Base-by-base conservation (phyloP, 2,888 invertebrate genomes). In the Himalopsyche tibetana region DNA sequence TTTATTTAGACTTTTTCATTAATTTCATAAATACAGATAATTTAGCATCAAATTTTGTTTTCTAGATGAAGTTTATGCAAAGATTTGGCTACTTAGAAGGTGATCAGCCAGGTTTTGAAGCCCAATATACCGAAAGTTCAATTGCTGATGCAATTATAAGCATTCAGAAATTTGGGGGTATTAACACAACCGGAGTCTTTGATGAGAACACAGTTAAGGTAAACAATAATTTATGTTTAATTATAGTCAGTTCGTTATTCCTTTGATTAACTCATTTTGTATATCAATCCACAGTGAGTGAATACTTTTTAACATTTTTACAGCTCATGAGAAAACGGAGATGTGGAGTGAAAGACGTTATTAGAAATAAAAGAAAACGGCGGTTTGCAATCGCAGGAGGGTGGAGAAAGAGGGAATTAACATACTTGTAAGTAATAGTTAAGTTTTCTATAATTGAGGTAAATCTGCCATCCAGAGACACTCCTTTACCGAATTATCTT, bases 331-430 rank as follows among this genome's bases (percentile, higher is more conserved):
- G 91, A 81, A 93, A 93, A 82, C 95, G 94, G 79, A 93, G 96
- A 38, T 96, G 96, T 90, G 97, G 97, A 5, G 94, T 96, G 2
- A 94, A 95, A 80, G 97, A 96, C 89, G 93, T 96, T 11, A 90
- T 93, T 0, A 89, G 90, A 88, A 87, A 88, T 45, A 89, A 89
- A 55, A 90, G 95, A 87, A 90, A 88, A 5, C 95, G 94, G 89
- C 92, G 96, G 88, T 96, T 93, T 91, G 92, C 92, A 4, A 89
- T 95, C 80, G 93, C 95, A 4, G 92, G 92, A 89, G 95, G 95
- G 17, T 97, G 96, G 96, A 94, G 93, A 84, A 96, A 95, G 90
- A 93, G 94, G 80, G 91, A 91, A 74, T 93, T 97, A 51, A 94
- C 95, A 3, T 96, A 96, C 91, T 95, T 94, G 96, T 96, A 91